These are phyloP conservation scores for Numenius phaeopus DNA, from an alignment of 2,797 vertebrate genomes.

Conservation along the genomic window DNA sequence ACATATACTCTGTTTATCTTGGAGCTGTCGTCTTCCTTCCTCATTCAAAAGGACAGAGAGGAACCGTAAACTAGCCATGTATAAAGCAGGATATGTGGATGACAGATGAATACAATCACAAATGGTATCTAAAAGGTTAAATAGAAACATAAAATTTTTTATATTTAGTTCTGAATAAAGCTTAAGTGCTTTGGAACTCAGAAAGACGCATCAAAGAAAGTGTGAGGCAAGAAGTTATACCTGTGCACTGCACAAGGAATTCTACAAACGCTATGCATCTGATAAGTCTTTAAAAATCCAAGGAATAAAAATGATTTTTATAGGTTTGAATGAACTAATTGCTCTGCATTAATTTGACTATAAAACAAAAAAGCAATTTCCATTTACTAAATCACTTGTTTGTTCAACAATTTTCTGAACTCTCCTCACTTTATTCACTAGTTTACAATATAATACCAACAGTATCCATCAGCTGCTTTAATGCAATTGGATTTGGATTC, in stretches of 20 bases:
- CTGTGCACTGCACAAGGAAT: neutral
- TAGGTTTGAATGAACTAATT: neutral
- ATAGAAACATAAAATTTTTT: neutral
- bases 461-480: neutral
- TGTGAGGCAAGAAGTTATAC: neutral
- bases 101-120: slow-evolving; percentile 82
- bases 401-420: neutral
- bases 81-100: slow-evolving; percentile 74
- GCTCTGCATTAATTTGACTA: neutral
- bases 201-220: neutral
- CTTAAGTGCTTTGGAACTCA: neutral
- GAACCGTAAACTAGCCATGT: slow-evolving; percentile 85
- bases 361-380: neutral
- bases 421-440: neutral
- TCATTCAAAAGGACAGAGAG: slow-evolving; percentile 86
- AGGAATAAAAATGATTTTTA: neutral
- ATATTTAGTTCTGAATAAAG: neutral
- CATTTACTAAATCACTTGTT: neutral
- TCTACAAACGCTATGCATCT: neutral
- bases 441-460: neutral
- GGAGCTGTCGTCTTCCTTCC: slow-evolving; percentile 80
- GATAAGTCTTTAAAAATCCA: neutral
- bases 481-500: too few species aligned
- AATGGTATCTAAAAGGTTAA: slow-evolving; percentile 82
- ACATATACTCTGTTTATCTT: neutral